Base-by-base conservation (phyloP, 2,888 invertebrate genomes). In the Phortica okadai region DNA sequence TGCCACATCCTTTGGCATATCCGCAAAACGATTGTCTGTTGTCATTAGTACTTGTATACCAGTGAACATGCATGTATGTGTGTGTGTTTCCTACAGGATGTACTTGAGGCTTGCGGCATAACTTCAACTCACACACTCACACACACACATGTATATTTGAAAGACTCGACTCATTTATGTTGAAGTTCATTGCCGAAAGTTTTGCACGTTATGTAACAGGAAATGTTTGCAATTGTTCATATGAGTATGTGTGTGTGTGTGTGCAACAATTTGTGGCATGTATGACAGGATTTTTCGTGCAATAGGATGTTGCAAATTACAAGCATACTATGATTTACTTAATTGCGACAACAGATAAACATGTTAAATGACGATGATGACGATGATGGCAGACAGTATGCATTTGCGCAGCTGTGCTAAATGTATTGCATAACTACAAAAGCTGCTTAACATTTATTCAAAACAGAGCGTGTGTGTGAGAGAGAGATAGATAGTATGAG, bases 131-230 rank as follows among this genome's bases (percentile, higher is more conserved):
- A 50, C 50, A 50, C 50, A 45, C 45, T 1, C 45, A 45, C 45
- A 64, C 64, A 64, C 64, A 50, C 50, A 50, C 50, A 8, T 11
- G 14, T 50, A 50, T 14, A 50, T 11, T 11, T 11, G 5, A 50
- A 50, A 50, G 33, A 33, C 33, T 33, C 33, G 33, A 33, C 33
- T 33, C 33, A 33, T 33, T 33, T 14, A 50, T 50, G 75, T 78
- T 80, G 81, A 86, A 84, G 86, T 87, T 85, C 85, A 87, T 84
- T 86, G 85, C 85, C 85, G 82, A 87, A 87, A 87, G 73, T 82
- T 81, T 70, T 66, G 8, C 16, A 41, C 59, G 58, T 69, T 33
- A 33, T 6, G n/a, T 50, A 33, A 25, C 0, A 8, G 64, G 54
- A 70, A 73, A 66, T 56, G 11, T 44, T 41, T 66, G 58, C 21